phyloP scores from a whole-genome alignment of 2,113 vertebrate genomes.

The Elephas maximus region DNA sequence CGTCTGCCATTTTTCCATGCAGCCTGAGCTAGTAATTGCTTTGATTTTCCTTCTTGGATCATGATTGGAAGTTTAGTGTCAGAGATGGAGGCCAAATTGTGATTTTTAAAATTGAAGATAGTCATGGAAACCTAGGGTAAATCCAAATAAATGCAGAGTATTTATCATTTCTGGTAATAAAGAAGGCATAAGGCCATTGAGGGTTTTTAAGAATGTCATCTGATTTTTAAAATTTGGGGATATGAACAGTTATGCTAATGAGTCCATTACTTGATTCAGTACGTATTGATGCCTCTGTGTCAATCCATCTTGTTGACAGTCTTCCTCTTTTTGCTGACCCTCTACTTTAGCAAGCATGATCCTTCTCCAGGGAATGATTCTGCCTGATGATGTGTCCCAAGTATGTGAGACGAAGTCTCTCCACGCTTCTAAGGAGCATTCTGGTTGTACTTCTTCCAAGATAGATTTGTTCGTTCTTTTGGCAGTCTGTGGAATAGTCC shows the following conservation, averaged over 20 bases:
- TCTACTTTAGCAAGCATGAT: too few relatives aligned
- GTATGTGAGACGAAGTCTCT: too few relatives aligned
- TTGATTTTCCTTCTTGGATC: background rate
- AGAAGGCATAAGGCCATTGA: background rate
- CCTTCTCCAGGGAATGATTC: too few relatives aligned
- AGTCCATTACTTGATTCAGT: slow-evolving; percentile 23
- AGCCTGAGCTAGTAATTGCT: slow-evolving; percentile 14
- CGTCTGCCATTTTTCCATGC: background rate
- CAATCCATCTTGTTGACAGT: too few relatives aligned
- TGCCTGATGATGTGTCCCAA: too few relatives aligned
- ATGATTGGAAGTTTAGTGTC: background rate
- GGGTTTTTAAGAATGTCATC: background rate
- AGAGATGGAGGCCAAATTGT: background rate
- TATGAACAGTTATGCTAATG: background rate
- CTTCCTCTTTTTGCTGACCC: too few relatives aligned
- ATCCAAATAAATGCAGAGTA: background rate
- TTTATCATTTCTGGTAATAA: slow-evolving; percentile 33
- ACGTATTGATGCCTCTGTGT: background rate
- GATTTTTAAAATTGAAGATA: slow-evolving; percentile 6
- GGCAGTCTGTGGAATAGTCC: too few relatives aligned
- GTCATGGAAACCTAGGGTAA: background rate
- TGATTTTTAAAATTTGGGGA: slow-evolving; percentile 2
- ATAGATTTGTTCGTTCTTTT: too few relatives aligned
- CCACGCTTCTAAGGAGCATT: too few relatives aligned
- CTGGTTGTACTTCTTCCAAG: too few relatives aligned